These are phyloP conservation scores for Papilio helenus DNA, from an alignment of 1,140 invertebrate genomes.

Conservation along the genomic window DNA sequence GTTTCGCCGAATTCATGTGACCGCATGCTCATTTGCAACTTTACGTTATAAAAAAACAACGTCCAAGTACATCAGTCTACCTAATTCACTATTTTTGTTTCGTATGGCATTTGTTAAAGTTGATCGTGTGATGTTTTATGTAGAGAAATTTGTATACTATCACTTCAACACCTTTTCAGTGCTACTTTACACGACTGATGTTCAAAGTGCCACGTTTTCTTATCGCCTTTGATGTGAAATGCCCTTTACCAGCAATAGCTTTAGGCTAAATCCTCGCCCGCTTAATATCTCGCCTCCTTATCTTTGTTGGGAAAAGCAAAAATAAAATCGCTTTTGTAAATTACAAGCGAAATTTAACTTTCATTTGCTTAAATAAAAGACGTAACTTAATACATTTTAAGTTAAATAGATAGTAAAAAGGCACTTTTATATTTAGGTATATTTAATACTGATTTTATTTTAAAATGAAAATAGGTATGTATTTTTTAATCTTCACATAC, in stretches of 20 bases:
- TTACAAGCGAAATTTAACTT: neutral
- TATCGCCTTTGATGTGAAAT: slow-evolving; percentile 25
- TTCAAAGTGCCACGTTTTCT: slow-evolving; percentile 19
- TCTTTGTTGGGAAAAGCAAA: slow-evolving; percentile 7
- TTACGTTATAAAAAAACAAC: too few relatives aligned
- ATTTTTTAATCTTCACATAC: neutral
- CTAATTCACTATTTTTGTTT: too few relatives aligned
- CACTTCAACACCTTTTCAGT: slow-evolving; percentile 15
- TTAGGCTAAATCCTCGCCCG: slow-evolving; percentile 45
- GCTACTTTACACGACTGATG: slow-evolving; percentile 1
- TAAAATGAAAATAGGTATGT: neutral
- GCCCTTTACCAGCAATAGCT: slow-evolving; percentile 32
- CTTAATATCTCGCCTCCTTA: slow-evolving; percentile 28
- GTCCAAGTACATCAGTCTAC: too few relatives aligned
- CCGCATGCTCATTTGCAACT: too few relatives aligned
- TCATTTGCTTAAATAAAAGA: neutral
- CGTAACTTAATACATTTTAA: too few relatives aligned
- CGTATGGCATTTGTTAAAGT: neutral
- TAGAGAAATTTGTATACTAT: neutral
- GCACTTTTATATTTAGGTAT: neutral
- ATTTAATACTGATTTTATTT: neutral
- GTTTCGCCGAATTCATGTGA: too few relatives aligned
- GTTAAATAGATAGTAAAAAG: too few relatives aligned
- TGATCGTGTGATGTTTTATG: neutral
- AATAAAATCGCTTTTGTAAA: neutral